These are phyloP conservation scores for Drosophila sp. DNA, from an alignment of 1,140 invertebrate genomes.

Conservation along the genomic window DNA sequence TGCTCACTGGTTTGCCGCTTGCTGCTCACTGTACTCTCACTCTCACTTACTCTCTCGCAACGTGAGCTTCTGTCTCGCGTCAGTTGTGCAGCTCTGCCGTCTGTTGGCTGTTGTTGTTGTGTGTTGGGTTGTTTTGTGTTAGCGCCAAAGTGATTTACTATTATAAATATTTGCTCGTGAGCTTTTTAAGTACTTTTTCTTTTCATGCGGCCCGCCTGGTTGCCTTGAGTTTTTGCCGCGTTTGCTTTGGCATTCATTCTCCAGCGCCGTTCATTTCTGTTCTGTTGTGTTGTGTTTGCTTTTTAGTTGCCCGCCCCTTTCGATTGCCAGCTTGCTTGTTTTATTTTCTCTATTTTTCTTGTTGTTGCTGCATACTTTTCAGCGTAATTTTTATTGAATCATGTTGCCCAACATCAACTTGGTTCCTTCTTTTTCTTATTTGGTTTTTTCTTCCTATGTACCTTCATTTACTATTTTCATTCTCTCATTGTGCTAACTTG, in stretches of 20 bases:
- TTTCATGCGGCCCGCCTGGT: constrained; percentile 42
- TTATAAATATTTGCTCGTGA: constrained; percentile 82
- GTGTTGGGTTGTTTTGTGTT: constrained; percentile 55
- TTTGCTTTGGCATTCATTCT: constrained; percentile 71
- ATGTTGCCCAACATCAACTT: constrained; percentile 61
- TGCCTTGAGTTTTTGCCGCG: constrained; percentile 56
- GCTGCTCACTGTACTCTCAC: constrained; percentile 13
- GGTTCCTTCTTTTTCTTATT: constrained; percentile 42
- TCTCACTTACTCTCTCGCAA: constrained; percentile 13
- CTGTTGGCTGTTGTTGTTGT: constrained; percentile 17
- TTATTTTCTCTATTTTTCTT: constrained; percentile 60
- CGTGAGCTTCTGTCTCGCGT: constrained; percentile 29
- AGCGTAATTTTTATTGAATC: constrained; percentile 83
- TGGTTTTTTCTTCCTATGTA: constrained; percentile 26
- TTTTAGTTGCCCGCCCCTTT: constrained; percentile 2
- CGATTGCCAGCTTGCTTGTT: constrained; percentile 15
- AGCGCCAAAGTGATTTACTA: constrained; percentile 82
- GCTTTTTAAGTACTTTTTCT: constrained; percentile 83
- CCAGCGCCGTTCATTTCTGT: constrained; percentile 51
- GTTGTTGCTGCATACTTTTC: constrained; percentile 78
- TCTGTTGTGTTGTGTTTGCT: constrained; percentile 26
- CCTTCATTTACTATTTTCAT: constrained; percentile 52
- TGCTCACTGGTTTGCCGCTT: constrained; percentile 11
- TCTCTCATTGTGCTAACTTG: constrained; percentile 47
- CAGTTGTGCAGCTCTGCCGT: constrained; percentile 3